These are phyloP conservation scores for Smutsia gigantea DNA, from an alignment of 2,797 vertebrate species.

Conservation along the genomic window DNA sequence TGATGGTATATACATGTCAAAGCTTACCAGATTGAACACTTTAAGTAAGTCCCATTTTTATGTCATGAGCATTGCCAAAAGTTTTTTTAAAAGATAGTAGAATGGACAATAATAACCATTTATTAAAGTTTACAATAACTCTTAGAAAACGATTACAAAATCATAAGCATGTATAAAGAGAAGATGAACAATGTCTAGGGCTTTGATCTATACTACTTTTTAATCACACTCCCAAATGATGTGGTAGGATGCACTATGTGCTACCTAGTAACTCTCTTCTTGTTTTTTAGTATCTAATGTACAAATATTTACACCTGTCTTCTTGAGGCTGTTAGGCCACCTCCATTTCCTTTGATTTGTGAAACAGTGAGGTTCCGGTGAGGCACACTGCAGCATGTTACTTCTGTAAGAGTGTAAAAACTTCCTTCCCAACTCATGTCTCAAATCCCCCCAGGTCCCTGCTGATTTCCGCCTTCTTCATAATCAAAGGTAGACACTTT, in stretches of 20 bases:
- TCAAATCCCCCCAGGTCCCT: neutral
- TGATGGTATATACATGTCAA: neutral
- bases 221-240: neutral
- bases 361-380: neutral
- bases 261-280: neutral
- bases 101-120: neutral
- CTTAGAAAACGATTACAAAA: slow-evolving; percentile 23
- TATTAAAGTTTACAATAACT: neutral
- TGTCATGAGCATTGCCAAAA: neutral
- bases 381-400: neutral
- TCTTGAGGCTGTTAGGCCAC: neutral
- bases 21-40: neutral
- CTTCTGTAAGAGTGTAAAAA: neutral
- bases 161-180: neutral
- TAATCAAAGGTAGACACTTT: neutral
- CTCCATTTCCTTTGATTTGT: neutral
- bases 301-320: neutral
- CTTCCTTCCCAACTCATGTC: neutral
- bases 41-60: neutral
- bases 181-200: neutral
- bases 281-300: neutral
- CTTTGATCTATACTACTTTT: neutral
- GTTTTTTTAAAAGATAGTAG: neutral
- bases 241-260: neutral
- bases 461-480: neutral